Evolutionary conservation across 2,888 invertebrate species (phyloP).

Genomic region (Tortrix viridana): DNA sequence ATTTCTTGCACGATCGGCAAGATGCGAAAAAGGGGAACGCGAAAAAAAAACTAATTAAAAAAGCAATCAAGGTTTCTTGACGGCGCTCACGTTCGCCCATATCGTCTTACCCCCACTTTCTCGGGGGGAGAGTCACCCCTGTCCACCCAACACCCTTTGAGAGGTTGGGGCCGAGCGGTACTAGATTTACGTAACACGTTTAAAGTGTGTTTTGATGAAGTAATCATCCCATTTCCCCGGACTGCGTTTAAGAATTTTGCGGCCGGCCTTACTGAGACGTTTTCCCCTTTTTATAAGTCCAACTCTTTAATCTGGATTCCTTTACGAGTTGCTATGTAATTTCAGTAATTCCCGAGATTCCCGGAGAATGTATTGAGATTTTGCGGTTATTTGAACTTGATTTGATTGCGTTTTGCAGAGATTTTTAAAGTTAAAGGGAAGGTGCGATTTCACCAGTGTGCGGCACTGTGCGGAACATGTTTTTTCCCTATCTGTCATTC

Average conservation of each 20-base stretch:
- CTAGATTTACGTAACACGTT: constrained; percentile 85
- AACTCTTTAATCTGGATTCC: constrained; percentile 79
- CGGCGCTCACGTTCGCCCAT: constrained; percentile 85
- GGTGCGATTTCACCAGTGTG: not conserved
- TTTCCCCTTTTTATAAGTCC: constrained; percentile 61
- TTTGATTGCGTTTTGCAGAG: constrained; percentile 27
- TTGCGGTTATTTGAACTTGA: constrained; percentile 38
- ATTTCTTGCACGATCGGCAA: constrained; percentile 76
- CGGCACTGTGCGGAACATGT: not conserved
- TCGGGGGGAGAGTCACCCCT: constrained; percentile 58
- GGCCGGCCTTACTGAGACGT: constrained; percentile 71
- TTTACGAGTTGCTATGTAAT: constrained; percentile 74
- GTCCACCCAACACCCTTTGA: constrained; percentile 66
- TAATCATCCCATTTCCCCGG: constrained; percentile 83
- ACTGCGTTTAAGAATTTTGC: constrained; percentile 83
- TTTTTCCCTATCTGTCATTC: too few relatives aligned
- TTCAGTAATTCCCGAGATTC: constrained; percentile 63
- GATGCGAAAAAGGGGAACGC: constrained; percentile 80
- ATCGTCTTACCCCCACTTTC: constrained; percentile 82
- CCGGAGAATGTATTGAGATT: constrained; percentile 57
- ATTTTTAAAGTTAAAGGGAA: not conserved
- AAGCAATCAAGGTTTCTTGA: constrained; percentile 85
- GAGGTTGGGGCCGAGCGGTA: constrained; percentile 69
- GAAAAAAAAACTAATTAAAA: constrained; percentile 84
- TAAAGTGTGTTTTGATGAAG: constrained; percentile 85